Percentiles rank a stretch among this genome's conserved stretches.
Conservation (phyloP, 1,140 invertebrate genomes). For the Drosophila watanabei region DNA sequence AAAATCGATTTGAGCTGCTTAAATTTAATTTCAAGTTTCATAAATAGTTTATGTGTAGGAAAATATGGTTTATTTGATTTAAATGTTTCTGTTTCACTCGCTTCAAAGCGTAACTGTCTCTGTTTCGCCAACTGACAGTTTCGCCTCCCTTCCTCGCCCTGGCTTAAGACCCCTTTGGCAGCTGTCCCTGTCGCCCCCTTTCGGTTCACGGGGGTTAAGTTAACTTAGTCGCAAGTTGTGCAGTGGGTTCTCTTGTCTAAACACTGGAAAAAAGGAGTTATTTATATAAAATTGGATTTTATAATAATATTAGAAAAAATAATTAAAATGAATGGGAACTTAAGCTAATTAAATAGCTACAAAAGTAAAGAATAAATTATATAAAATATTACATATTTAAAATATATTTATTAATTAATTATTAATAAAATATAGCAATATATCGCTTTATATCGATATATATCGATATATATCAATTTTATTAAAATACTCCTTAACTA, state of each 20-base stretch:
- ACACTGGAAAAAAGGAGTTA: not conserved
- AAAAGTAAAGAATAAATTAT: not conserved
- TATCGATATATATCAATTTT: too few relatives aligned
- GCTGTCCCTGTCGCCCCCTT: not conserved
- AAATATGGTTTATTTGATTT: slow-evolving; percentile 34
- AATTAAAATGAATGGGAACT: too few relatives aligned
- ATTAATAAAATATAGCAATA: too few relatives aligned
- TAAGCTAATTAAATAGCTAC: too few relatives aligned
- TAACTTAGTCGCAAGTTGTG: slow-evolving; percentile 37
- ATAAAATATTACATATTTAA: not conserved
- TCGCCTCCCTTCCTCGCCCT: not conserved
- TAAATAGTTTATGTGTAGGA: slow-evolving; percentile 21
- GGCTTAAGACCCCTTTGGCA: slow-evolving; percentile 32
- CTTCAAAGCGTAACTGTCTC: not conserved
- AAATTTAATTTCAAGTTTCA: slow-evolving; percentile 6
- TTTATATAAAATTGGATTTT: not conserved
- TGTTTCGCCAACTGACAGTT: slow-evolving; percentile 29
- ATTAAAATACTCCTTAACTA: too few relatives aligned
- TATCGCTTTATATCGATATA: too few relatives aligned
- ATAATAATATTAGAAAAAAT: not conserved
- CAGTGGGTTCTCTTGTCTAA: slow-evolving; percentile 2
- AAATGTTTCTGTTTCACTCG: slow-evolving; percentile 22
- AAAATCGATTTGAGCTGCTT: not conserved
- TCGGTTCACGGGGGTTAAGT: slow-evolving; percentile 31
- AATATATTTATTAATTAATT: not conserved